phyloP scores from a whole-genome alignment of 2,888 invertebrate species.

The Alitta virens region DNA sequence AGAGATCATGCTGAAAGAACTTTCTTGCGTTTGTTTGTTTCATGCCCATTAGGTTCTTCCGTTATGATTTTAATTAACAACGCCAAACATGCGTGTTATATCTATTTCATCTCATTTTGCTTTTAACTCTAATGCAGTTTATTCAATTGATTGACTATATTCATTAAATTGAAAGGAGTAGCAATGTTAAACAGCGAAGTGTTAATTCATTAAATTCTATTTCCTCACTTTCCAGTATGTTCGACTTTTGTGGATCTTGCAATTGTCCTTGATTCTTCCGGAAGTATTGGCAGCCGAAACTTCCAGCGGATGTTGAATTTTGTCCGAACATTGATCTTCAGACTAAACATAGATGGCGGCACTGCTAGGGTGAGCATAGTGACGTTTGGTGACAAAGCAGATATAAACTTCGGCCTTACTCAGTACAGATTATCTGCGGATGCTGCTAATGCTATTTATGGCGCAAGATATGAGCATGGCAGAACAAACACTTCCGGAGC shows the following conservation, averaged over 20 bases:
- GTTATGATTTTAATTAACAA: too few relatives aligned
- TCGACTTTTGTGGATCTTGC: conserved; percentile 7
- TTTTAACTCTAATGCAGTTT: too few relatives aligned
- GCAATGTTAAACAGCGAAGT: too few relatives aligned
- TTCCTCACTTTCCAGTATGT: conserved; percentile 10
- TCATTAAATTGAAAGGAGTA: too few relatives aligned
- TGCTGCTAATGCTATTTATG: not conserved
- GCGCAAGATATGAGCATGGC: conserved; percentile 1
- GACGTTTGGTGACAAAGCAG: conserved; percentile 41
- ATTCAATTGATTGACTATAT: too few relatives aligned
- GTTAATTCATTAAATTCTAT: too few relatives aligned
- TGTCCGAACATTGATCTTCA: conserved; percentile 37
- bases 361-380: conserved; percentile 25
- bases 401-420: conserved; percentile 40
- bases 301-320: conserved; percentile 42
- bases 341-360: conserved; percentile 8
- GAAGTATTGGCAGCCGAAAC: conserved; percentile 27
- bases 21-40: not conserved
- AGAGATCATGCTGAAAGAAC: not conserved
- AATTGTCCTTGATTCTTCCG: conserved; percentile 9
- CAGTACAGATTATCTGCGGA: conserved; percentile 21
- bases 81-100: too few relatives aligned
- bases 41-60: too few relatives aligned
- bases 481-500: conserved; percentile 19
- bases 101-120: too few relatives aligned